A percentile compares a stretch with the other conserved stretches of the same genome.
Conservation (phyloP, 1,140 invertebrate genomes). For the Holotrichia oblita region DNA sequence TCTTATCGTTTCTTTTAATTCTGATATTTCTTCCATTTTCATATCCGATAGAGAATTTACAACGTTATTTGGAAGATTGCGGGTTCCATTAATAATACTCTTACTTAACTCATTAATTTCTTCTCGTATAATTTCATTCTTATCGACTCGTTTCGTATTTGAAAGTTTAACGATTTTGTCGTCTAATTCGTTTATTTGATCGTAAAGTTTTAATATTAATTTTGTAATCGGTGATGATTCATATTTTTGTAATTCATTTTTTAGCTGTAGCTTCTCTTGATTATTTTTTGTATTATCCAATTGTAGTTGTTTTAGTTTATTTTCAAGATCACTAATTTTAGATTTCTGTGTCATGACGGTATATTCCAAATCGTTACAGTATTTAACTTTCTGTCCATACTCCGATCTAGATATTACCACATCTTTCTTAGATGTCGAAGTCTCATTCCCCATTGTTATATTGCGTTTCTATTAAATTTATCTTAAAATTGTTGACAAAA, state of each 20-base stretch:
- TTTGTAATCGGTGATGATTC: neutral
- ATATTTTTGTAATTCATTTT: neutral
- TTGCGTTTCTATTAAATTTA: no score
- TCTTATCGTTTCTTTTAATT: neutral
- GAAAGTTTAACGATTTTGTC: neutral
- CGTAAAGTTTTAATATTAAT: neutral
- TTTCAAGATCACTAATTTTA: no score
- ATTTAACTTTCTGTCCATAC: no score
- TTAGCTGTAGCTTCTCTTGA: no score
- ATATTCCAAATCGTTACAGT: no score
- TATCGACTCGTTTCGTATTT: neutral
- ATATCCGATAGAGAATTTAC: neutral
- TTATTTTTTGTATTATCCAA: no score
- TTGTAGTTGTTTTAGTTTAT: no score
- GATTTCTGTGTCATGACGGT: no score
- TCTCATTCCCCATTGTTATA: no score
- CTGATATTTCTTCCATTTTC: neutral
- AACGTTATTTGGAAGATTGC: neutral
- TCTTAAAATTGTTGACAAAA: no score
- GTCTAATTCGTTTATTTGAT: neutral
- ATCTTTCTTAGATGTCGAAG: no score
- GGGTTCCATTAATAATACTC: neutral
- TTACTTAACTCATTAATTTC: neutral
- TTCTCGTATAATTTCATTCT: neutral
- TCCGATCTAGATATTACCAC: no score